Evolutionary conservation across 2,797 vertebrate species (phyloP).

Genomic region (Sandelia bainsii): DNA sequence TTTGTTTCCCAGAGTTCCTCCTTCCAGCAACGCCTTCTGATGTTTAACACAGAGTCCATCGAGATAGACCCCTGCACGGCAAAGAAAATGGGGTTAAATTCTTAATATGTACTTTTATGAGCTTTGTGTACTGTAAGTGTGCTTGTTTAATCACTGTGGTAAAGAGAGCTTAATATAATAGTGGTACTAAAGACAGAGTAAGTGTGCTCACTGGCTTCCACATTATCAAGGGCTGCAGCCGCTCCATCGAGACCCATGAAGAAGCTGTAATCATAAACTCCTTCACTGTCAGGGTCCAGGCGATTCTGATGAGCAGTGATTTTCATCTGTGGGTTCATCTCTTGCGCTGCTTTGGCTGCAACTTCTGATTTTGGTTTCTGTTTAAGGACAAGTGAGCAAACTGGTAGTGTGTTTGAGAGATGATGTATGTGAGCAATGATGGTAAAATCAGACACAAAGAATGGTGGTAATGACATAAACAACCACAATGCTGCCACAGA

Average conservation of each 20-base stretch:
- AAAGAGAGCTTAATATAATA: background rate
- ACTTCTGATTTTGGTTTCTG: conserved; percentile 89
- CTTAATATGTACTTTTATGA: background rate
- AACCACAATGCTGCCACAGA: conserved; percentile 11
- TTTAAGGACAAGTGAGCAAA: conserved; percentile 22
- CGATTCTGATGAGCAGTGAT: conserved; percentile 85
- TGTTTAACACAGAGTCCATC: conserved; percentile 84
- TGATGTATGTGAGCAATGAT: background rate
- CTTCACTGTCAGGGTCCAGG: conserved; percentile 85
- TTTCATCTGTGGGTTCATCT: conserved; percentile 86
- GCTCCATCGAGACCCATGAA: conserved; percentile 86
- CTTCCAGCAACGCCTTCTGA: conserved; percentile 88
- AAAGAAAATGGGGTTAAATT: background rate
- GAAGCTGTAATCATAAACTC: conserved; percentile 84
- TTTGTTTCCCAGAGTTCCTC: conserved; percentile 84
- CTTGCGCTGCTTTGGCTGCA: conserved; percentile 80
- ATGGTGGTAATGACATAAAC: too few species aligned
- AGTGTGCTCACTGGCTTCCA: conserved; percentile 87
- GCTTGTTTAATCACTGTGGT: background rate
- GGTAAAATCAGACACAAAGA: background rate
- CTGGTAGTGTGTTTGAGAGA: background rate
- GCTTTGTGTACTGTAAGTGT: background rate
- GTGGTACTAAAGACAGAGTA: background rate
- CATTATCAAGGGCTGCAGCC: conserved; percentile 89
- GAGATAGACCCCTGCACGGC: conserved; percentile 85